These are phyloP conservation scores for Drosophila pachea DNA, from an alignment of 1,140 invertebrate species.

Conservation along the genomic window DNA sequence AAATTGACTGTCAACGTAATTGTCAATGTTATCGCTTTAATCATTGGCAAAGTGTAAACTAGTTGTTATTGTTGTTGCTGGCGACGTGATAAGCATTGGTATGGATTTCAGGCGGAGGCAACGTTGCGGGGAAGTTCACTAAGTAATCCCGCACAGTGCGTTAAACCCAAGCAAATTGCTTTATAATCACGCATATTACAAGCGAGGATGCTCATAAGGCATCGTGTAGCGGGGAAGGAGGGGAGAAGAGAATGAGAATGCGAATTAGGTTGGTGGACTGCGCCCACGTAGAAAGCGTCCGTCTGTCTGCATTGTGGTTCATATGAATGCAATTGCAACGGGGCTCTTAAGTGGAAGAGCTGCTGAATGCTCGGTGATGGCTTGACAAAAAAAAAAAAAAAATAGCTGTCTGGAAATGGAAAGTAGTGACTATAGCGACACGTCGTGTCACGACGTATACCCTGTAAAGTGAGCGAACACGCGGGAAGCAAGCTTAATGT, in stretches of 20 bases:
- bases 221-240: too few species aligned
- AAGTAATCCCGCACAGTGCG: slow-evolving; percentile 37
- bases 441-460: neutral
- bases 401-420: slow-evolving; percentile 47
- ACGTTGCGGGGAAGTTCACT: slow-evolving; percentile 15
- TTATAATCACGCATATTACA: slow-evolving; percentile 51
- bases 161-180: slow-evolving; percentile 59
- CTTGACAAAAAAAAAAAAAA: slow-evolving; percentile 33
- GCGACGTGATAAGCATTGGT: slow-evolving; percentile 25
- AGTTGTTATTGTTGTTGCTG: slow-evolving; percentile 11
- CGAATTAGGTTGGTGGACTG: slow-evolving; percentile 30
- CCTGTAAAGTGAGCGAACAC: neutral
- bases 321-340: slow-evolving; percentile 52
- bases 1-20: slow-evolving; percentile 70
- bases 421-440: slow-evolving; percentile 37
- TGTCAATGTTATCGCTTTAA: slow-evolving; percentile 62
- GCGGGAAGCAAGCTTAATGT: neutral
- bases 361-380: slow-evolving; percentile 12
- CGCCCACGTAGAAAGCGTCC: slow-evolving; percentile 33
- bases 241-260: neutral
- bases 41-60: slow-evolving; percentile 38
- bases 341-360: slow-evolving; percentile 47
- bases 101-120: too few species aligned
- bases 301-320: slow-evolving; percentile 5
- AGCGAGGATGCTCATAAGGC: too few species aligned